Percentiles rank a stretch among this genome's conserved stretches.
Evolutionary conservation across 2,888 invertebrate species (phyloP).

Genomic region (Anaspis maculata): DNA sequence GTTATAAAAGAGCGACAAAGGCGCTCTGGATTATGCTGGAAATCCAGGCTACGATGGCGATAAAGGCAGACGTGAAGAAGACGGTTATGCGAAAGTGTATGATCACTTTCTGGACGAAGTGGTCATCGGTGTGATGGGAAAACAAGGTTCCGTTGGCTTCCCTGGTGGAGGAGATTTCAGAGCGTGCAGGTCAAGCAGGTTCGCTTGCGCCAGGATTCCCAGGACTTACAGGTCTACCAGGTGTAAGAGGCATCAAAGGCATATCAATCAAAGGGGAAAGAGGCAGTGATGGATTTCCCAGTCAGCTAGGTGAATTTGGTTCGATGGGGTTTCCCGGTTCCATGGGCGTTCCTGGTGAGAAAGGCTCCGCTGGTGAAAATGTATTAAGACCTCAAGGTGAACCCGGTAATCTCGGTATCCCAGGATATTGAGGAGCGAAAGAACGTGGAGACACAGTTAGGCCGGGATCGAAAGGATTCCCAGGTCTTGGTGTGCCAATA

Average conservation of each 20-base stretch:
- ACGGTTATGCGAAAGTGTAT: constrained; percentile 57
- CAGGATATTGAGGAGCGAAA: constrained; percentile 54
- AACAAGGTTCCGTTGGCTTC: constrained; percentile 52
- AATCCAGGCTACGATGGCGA: constrained; percentile 60
- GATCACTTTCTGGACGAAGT: constrained; percentile 62
- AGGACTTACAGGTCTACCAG: constrained; percentile 57
- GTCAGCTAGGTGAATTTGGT: constrained; percentile 57
- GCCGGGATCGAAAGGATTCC: constrained; percentile 61
- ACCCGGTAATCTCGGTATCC: constrained; percentile 55
- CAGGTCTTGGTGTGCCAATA: constrained; percentile 61
- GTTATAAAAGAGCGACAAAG: constrained; percentile 73
- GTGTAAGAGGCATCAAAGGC: constrained; percentile 50
- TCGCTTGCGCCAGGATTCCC: constrained; percentile 44
- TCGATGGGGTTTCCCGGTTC: constrained; percentile 50
- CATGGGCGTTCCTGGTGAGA: constrained; percentile 54
- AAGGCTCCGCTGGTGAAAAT: constrained; percentile 62
- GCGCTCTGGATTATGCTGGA: constrained; percentile 73
- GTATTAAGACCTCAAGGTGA: constrained; percentile 62
- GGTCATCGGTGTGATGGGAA: constrained; percentile 51
- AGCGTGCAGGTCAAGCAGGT: constrained; percentile 60
- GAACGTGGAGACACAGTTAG: constrained; percentile 64
- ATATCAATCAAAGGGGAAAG: constrained; percentile 70
- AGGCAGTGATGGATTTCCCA: constrained; percentile 68
- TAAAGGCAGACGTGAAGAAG: constrained; percentile 55
- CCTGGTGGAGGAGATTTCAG: constrained; percentile 61